Conservation (phyloP, 2,113 vertebrate species). For the Oceanodroma tethys region DNA sequence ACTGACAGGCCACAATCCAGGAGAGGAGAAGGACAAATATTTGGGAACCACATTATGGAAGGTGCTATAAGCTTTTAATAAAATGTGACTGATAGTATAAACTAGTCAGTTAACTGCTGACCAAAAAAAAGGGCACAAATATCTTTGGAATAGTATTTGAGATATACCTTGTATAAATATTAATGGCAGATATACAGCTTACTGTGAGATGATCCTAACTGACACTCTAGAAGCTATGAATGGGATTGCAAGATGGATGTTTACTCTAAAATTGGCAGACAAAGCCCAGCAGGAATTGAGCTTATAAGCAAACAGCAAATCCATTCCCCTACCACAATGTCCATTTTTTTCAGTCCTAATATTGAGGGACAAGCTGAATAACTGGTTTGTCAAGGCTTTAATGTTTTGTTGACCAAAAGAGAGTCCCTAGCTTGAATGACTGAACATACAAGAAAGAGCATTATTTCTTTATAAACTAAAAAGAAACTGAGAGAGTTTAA, state of each 20-base stretch:
- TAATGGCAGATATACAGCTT: background rate
- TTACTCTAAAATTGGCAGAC: background rate
- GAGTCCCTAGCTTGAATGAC: background rate
- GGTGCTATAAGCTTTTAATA: background rate
- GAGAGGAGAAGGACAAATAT: background rate
- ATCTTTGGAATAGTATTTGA: background rate
- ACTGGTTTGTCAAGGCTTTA: background rate
- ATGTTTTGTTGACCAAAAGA: background rate
- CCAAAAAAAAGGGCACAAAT: background rate
- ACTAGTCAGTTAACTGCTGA: background rate
- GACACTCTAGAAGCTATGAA: background rate
- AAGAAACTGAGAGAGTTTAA: background rate
- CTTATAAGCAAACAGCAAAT: background rate
- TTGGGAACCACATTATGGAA: background rate
- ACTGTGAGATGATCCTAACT: background rate
- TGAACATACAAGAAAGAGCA: background rate
- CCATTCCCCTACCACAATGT: background rate
- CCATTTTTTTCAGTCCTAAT: background rate
- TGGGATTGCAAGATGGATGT: background rate
- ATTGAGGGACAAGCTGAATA: background rate
- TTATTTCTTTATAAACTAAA: background rate
- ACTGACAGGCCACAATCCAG: background rate
- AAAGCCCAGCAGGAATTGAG: background rate
- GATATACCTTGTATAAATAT: background rate
- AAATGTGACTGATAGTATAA: background rate